Conservation (phyloP, 2,888 invertebrate genomes). For the Melanostoma scalare region DNA sequence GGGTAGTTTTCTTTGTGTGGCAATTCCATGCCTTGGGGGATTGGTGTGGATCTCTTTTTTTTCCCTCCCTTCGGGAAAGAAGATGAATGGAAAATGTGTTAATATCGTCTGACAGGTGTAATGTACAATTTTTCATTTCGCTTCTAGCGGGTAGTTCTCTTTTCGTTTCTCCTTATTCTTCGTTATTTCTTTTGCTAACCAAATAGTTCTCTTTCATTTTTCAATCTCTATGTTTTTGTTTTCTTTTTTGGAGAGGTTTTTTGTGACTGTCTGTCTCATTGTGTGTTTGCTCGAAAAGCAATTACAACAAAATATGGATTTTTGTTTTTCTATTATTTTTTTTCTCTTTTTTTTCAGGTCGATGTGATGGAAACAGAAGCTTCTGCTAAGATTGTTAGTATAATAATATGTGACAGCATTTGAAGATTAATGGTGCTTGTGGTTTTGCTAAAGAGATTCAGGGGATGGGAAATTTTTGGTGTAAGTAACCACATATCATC, state of each 20-base stretch:
- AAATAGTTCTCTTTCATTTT: conserved; percentile 51
- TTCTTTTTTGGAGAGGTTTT: conserved; percentile 4
- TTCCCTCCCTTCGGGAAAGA: conserved; percentile 35
- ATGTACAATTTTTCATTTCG: conserved; percentile 70
- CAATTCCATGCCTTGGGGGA: conserved; percentile 2
- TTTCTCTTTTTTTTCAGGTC: neutral
- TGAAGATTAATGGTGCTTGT: conserved; percentile 63
- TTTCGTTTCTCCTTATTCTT: conserved; percentile 12
- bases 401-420: conserved; percentile 59
- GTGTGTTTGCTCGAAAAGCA: conserved; percentile 56
- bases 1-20: conserved; percentile 41
- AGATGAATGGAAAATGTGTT: conserved; percentile 73
- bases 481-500: conserved; percentile 52
- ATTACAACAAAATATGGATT: conserved; percentile 67
- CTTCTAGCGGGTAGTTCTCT: conserved; percentile 46
- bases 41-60: conserved; percentile 2
- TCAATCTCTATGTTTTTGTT: conserved; percentile 46
- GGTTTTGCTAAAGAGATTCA: conserved; percentile 19
- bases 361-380: conserved; percentile 5
- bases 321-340: conserved; percentile 2
- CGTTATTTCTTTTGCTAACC: conserved; percentile 18
- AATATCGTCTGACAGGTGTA: conserved; percentile 73
- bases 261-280: conserved; percentile 27
- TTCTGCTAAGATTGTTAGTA: conserved; percentile 27
- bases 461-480: conserved; percentile 12